phyloP scores from a whole-genome alignment of 2,113 vertebrate genomes.

The Oncorhynchus gorbuscha region DNA sequence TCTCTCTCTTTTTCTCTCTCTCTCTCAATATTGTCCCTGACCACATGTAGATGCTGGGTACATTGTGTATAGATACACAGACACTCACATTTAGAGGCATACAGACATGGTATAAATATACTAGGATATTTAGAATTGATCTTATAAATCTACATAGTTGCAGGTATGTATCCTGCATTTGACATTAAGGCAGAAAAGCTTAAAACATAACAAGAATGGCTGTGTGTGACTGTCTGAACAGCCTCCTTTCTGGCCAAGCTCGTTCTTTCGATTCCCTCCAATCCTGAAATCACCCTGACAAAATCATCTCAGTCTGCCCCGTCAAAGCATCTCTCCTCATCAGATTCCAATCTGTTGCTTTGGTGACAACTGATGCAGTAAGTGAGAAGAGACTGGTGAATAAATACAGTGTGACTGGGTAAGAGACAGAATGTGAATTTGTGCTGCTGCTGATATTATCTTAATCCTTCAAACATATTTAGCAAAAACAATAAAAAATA shows the following conservation, averaged over 20 bases:
- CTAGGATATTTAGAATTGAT: conserved; percentile 68
- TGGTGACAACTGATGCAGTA: conserved; percentile 63
- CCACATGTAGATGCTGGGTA: conserved; percentile 59
- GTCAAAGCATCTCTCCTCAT: conserved; percentile 16
- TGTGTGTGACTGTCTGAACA: conserved; percentile 45
- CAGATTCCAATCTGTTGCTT: conserved; percentile 61
- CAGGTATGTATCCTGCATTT: conserved; percentile 70
- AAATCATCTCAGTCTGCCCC: background rate
- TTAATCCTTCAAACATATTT: conserved; percentile 52
- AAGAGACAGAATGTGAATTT: conserved; percentile 52
- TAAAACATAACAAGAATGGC: conserved; percentile 70
- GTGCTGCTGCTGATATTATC: conserved; percentile 58
- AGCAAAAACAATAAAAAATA: conserved; percentile 57
- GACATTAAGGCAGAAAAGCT: conserved; percentile 78
- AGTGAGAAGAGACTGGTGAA: conserved; percentile 43
- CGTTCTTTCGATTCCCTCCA: conserved; percentile 34
- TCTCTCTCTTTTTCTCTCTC: too few species aligned
- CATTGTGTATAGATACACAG: conserved; percentile 60
- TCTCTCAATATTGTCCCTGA: conserved; percentile 55
- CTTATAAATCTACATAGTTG: conserved; percentile 68
- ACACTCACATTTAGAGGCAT: conserved; percentile 64
- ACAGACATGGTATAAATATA: conserved; percentile 72
- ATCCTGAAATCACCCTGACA: background rate
- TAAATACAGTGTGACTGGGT: conserved; percentile 55
- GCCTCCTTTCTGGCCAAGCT: conserved; percentile 47